Base-by-base conservation (phyloP, 2,113 vertebrate species). In the Pterophyllum scalare region DNA sequence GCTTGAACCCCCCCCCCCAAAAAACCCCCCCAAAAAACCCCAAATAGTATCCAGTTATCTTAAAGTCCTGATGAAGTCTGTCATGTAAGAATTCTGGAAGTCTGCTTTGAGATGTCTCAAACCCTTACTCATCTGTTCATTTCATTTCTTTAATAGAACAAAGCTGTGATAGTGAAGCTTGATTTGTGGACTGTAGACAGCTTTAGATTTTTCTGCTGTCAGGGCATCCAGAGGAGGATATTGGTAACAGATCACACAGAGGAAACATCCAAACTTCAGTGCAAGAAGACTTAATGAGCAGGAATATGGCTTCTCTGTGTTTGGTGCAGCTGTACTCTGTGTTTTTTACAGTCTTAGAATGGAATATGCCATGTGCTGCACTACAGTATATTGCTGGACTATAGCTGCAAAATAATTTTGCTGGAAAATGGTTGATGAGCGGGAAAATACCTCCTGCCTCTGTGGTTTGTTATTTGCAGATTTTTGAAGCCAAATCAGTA, bases 401-500 rank as follows among this genome's bases (percentile, higher is more conserved):
- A 35, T 49, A 80, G 79, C 22, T 40, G 52, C 75, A 61, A 70
- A 62, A 35, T 54, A 31, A 56, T 82, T 81, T 80, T 20, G n/a
- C 12, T 54, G 31, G 24, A 10, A 64, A 70, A 77, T 56, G 65
- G 40, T 22, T 58, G 70, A 77, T 19, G 28, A 52, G 24, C 59
- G 74, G 49, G 49, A 76, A 35, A 26, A 60, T 24, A 6, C 58
- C 40, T 40, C 33, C 12, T 20, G 13, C 22, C 43, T 59, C 15
- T 17, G 61, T 28, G 46, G 67, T 56, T 31, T n/a, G 61, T 54
- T 77, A 72, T 57, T 80, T 79, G 56, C 59, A 57, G 8, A 76
- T 20, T 82, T 84, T 84, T 67, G 67, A 78, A 82, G 22, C 61
- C 46, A 83, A 79, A 59, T 43, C 31, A 43, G 52, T 46, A 59